Conservation (phyloP, 2,888 invertebrate genomes). For the Tiphia femorata region DNA sequence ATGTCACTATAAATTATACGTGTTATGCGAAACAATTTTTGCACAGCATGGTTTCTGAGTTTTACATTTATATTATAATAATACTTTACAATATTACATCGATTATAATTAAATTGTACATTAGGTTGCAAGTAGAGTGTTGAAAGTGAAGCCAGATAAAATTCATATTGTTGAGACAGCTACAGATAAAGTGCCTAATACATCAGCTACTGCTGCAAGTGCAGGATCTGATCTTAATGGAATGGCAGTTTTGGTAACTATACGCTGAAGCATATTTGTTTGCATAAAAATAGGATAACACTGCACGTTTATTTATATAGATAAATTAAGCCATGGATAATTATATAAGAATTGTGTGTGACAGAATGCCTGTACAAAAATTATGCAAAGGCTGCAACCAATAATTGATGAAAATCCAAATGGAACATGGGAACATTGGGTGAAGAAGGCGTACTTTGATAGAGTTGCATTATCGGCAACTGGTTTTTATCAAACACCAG, state of each 20-base stretch:
- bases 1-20: too few relatives aligned
- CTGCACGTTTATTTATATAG: neutral
- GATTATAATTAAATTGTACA: too few relatives aligned
- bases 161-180: constrained; percentile 88
- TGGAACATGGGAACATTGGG: constrained; percentile 88
- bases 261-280: too few relatives aligned
- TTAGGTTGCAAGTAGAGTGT: constrained; percentile 80
- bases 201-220: constrained; percentile 91
- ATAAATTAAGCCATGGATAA: neutral
- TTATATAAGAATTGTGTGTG: constrained; percentile 22
- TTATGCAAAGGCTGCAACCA: constrained; percentile 81
- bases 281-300: neutral
- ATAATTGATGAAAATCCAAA: constrained; percentile 81
- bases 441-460: constrained; percentile 81
- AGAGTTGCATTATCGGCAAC: constrained; percentile 85
- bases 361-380: constrained; percentile 82
- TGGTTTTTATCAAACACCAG: constrained; percentile 85
- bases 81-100: neutral
- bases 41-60: too few relatives aligned
- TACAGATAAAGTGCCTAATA: constrained; percentile 93
- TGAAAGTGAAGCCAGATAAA: constrained; percentile 78
- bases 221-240: constrained; percentile 91
- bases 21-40: too few relatives aligned
- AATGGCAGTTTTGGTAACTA: constrained; percentile 82
- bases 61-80: neutral